Evolutionary conservation across 2,113 vertebrate species (phyloP).

Genomic region (Zosterops lateralis): DNA sequence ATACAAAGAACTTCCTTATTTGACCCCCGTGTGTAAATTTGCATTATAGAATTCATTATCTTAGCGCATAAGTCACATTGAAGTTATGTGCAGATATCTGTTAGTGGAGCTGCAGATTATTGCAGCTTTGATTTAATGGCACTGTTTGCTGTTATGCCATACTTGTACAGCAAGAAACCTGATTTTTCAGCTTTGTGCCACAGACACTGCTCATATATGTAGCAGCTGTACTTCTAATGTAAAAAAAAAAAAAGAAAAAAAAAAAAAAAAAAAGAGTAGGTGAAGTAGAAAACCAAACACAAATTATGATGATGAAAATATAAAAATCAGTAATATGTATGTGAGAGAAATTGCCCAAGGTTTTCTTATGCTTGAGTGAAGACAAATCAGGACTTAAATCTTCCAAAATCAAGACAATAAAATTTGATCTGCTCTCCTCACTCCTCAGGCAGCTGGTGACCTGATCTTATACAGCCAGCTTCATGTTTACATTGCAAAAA

Average conservation of each 20-base stretch:
- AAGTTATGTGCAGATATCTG: slow-evolving; percentile 58
- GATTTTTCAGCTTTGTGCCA: neutral
- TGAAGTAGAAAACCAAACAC: slow-evolving; percentile 53
- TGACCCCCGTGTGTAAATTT: slow-evolving; percentile 76
- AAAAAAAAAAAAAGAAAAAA: neutral
- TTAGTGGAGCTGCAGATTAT: slow-evolving; percentile 43
- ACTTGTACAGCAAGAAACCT: neutral
- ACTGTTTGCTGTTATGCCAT: neutral
- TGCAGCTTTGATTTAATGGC: slow-evolving; percentile 62
- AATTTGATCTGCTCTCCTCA: slow-evolving; percentile 49
- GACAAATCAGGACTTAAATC: neutral
- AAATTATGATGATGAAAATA: slow-evolving; percentile 65
- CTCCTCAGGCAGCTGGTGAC: slow-evolving; percentile 37
- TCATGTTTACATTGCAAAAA: slow-evolving; percentile 44
- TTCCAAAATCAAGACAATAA: slow-evolving; percentile 50
- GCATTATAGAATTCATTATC: slow-evolving; percentile 75
- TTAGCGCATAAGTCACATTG: slow-evolving; percentile 75
- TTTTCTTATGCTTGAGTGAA: slow-evolving; percentile 21
- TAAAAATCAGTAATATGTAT: slow-evolving; percentile 35
- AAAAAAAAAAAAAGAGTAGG: neutral
- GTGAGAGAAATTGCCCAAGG: slow-evolving; percentile 13
- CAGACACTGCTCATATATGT: neutral
- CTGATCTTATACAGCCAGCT: slow-evolving; percentile 12
- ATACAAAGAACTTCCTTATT: slow-evolving; percentile 73
- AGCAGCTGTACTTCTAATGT: slow-evolving; percentile 24